A percentile compares a stretch with the other conserved stretches of the same genome.
Conservation (phyloP, 2,888 invertebrate genomes). For the Leucophenga maculata region DNA sequence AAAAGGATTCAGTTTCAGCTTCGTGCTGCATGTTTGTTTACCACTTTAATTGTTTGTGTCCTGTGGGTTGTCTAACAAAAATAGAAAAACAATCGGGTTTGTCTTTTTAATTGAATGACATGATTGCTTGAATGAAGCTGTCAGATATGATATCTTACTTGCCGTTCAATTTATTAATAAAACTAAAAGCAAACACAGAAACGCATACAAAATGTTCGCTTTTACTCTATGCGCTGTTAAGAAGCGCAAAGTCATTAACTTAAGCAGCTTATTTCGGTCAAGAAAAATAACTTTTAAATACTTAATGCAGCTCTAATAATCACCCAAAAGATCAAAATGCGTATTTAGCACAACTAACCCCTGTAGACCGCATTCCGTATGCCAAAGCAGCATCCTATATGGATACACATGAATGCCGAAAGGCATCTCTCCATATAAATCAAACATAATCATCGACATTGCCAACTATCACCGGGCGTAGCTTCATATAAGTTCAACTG, state of each 20-base stretch:
- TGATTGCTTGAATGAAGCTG: too few species aligned
- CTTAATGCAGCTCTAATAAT: neutral
- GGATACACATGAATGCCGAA: neutral
- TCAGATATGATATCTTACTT: too few species aligned
- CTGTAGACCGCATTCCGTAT: neutral
- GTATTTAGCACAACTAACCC: conserved; percentile 7
- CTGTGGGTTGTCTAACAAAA: neutral
- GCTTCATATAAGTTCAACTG: conserved; percentile 1
- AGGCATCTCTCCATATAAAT: conserved; percentile 47
- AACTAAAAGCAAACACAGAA: too few species aligned
- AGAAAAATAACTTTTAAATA: neutral
- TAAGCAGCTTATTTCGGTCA: too few species aligned
- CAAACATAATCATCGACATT: conserved; percentile 61
- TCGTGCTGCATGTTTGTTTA: neutral
- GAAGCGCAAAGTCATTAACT: too few species aligned
- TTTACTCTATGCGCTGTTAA: too few species aligned
- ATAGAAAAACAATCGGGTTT: too few species aligned
- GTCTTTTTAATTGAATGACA: too few species aligned
- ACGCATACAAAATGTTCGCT: too few species aligned
- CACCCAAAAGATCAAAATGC: neutral
- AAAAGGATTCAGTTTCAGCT: neutral
- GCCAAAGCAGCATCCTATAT: neutral
- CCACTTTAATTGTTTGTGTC: conserved; percentile 13
- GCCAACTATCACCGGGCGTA: neutral
- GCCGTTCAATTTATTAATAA: too few species aligned